phyloP scores from a whole-genome alignment of 2,888 invertebrate genomes.

The Eretmocerus hayati region DNA sequence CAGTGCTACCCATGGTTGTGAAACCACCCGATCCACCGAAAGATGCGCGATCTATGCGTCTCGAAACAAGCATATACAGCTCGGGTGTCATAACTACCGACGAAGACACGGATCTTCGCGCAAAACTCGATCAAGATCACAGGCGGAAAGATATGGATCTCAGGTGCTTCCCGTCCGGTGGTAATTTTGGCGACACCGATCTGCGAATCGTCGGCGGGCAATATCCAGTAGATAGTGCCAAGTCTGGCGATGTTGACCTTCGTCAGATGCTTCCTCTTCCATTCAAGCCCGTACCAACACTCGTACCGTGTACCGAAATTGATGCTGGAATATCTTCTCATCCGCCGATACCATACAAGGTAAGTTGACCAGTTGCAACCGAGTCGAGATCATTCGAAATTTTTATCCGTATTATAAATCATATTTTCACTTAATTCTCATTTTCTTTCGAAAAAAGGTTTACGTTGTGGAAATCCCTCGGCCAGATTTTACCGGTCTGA shows the following conservation, averaged over 20 bases:
- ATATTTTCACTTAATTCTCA: not conserved
- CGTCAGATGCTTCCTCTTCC: conserved; percentile 61
- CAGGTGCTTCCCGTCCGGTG: conserved; percentile 43
- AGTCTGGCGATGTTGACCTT: conserved; percentile 64
- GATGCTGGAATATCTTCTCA: conserved; percentile 76
- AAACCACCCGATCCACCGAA: conserved; percentile 13
- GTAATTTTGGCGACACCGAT: conserved; percentile 59
- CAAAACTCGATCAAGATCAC: conserved; percentile 40
- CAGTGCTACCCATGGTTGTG: not conserved
- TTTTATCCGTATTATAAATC: not conserved
- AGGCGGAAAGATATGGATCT: conserved; percentile 50
- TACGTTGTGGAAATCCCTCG: conserved; percentile 58
- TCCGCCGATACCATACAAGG: conserved; percentile 63
- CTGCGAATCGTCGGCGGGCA: conserved; percentile 49
- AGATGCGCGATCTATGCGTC: conserved; percentile 27
- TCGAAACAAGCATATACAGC: conserved; percentile 44
- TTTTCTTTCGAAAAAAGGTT: conserved; percentile 8
- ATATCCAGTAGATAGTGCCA: conserved; percentile 29
- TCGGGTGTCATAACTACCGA: conserved; percentile 42
- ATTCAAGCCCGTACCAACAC: conserved; percentile 74
- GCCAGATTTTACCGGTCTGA: conserved; percentile 69
- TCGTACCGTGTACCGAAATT: conserved; percentile 79
- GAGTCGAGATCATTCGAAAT: too few relatives aligned
- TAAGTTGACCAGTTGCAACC: too few relatives aligned
- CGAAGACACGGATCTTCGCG: conserved; percentile 41